Evolutionary conservation across 2,113 vertebrate genomes (phyloP), one percentile per base, ranked within the genome.

Genomic region (Empidonax traillii): DNA sequence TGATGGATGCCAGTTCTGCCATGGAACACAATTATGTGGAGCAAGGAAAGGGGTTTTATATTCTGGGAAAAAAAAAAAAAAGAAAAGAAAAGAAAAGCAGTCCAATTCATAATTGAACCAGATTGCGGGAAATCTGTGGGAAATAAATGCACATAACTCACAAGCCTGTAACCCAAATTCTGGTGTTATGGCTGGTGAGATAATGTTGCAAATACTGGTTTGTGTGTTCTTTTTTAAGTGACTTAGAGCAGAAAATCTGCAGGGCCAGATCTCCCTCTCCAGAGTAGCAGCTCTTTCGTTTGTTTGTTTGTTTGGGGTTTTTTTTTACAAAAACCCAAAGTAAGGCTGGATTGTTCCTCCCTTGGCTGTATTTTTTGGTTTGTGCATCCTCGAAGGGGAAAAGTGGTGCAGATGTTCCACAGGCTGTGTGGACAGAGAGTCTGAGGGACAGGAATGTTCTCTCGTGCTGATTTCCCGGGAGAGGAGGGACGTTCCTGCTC

Each of bases 1-100:
- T 98, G 98, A 99, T 99, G 98, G 98, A 99, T 98, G 80, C 98
- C 94, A 95, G 94, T 97, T 98, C 99, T 98, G 97, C 98, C 97
- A 87, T 43, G 96, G 96, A 98, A 98, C 96, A 85, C 97, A 98
- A 98, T 98, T 98, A 98, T 97, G 98, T 97, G 97, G 97, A 94
- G 90, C 58, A 80, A 94, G 89, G 96, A 95, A 95, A 94, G 94
- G 97, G 94, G 37, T 79, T 98, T 98, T 97, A 95, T 98, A 95
- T 96, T 49, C 56, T 89, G 35, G 35, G 89, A 0, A 49, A 83
- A 91, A 44, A 78, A 61, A 12, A 83, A 92, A 44, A 78, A 61
- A 12, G 12, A 41, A 41, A 11, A 41, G 12, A 41, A 30, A 82
- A 69, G 63, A 21, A 30, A 75, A 69, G 63, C 43, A 94, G 93